phyloP scores from a whole-genome alignment of 2,797 vertebrate species.

The Sebastes aleutianus region DNA sequence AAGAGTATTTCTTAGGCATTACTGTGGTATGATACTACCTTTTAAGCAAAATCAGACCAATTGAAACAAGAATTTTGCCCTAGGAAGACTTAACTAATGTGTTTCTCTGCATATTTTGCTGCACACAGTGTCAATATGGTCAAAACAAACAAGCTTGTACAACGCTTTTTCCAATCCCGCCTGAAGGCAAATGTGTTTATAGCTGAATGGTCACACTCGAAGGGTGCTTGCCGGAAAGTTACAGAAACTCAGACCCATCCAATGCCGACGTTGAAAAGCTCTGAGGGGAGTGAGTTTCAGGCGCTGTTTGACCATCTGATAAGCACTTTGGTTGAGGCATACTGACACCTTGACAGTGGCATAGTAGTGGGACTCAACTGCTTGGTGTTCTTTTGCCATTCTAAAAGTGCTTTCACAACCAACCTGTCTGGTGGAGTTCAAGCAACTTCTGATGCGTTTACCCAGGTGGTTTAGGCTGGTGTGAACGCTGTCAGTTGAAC shows the following conservation, averaged over 20 bases:
- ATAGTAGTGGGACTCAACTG: neutral
- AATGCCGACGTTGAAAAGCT: accelerated
- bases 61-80: neutral
- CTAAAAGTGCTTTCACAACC: neutral
- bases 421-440: neutral
- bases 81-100: neutral
- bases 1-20: neutral
- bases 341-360: neutral
- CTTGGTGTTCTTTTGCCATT: neutral
- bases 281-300: neutral
- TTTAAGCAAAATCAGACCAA: neutral
- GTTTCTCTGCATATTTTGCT: neutral
- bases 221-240: neutral
- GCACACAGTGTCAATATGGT: neutral
- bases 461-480: neutral
- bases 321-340: neutral
- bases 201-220: neutral
- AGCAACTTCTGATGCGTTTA: neutral
- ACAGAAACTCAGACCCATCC: neutral
- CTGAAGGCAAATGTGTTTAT: neutral
- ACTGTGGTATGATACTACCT: neutral
- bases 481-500: neutral
- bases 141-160: neutral
- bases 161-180: neutral
- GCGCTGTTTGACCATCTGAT: neutral